These are phyloP conservation scores for Agelaius phoeniceus DNA, from an alignment of 2,113 vertebrate species.

Conservation along the genomic window DNA sequence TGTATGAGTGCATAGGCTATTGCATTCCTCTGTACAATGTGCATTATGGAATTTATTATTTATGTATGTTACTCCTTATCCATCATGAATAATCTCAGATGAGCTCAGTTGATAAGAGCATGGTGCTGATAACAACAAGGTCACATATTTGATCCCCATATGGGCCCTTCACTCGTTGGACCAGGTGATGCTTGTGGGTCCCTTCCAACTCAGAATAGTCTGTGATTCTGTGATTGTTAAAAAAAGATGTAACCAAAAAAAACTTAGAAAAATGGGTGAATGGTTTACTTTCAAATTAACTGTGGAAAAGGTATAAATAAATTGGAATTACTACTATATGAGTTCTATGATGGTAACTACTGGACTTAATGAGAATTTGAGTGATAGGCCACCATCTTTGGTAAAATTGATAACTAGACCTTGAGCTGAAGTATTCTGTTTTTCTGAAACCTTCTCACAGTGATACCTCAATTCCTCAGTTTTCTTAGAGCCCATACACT, in stretches of 20 bases:
- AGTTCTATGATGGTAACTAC: neutral
- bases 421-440: neutral
- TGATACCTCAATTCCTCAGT: neutral
- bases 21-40: neutral
- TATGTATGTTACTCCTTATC: neutral
- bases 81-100: neutral
- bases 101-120: neutral
- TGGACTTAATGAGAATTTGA: neutral
- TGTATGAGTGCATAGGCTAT: neutral
- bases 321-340: neutral
- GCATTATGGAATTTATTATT: constrained; percentile 22
- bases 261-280: neutral
- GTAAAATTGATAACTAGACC: neutral
- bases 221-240: neutral
- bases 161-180: accelerated
- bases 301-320: neutral
- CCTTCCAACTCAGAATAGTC: neutral
- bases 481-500: neutral
- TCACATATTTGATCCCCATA: neutral
- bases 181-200: too few species aligned
- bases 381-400: neutral
- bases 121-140: neutral
- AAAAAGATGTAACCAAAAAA: neutral
- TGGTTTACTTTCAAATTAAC: neutral
- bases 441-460: neutral